Conservation (phyloP, 2,113 vertebrate genomes). For the Sakesphorus luctuosus region DNA sequence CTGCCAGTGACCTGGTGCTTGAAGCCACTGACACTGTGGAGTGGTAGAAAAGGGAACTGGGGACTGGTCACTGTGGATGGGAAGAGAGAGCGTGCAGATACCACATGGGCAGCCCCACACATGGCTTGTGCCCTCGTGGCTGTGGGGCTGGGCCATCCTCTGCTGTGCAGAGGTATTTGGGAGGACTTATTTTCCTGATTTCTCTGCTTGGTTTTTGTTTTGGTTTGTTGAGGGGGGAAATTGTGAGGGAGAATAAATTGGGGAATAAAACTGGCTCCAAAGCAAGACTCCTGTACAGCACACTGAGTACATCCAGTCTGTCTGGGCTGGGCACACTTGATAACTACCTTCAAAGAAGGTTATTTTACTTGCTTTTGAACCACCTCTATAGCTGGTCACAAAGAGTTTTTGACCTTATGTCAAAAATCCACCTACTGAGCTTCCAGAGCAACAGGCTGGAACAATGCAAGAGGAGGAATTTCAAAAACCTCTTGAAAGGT, state of each 20-base stretch:
- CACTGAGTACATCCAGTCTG: not conserved
- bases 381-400: not conserved
- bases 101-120: rapidly evolving
- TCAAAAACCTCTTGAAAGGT: slow-evolving; percentile 4
- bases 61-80: rapidly evolving
- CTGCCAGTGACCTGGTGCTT: not conserved
- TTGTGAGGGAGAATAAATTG: not conserved
- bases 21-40: not conserved
- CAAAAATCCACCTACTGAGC: not conserved
- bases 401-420: not conserved
- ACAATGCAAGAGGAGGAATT: slow-evolving; percentile 11
- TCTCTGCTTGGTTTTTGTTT: not conserved
- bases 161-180: not conserved
- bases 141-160: not conserved
- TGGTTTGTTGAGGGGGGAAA: not conserved
- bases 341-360: not conserved
- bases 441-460: not conserved
- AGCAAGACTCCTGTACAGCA: not conserved
- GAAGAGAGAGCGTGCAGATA: not conserved
- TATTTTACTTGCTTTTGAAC: not conserved
- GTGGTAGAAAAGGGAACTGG: not conserved
- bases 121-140: not conserved
- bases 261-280: not conserved
- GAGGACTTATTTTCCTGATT: not conserved
- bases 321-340: not conserved